These are phyloP conservation scores for Cordylochernes scorpioides DNA, from an alignment of 2,888 invertebrate species.

Conservation along the genomic window DNA sequence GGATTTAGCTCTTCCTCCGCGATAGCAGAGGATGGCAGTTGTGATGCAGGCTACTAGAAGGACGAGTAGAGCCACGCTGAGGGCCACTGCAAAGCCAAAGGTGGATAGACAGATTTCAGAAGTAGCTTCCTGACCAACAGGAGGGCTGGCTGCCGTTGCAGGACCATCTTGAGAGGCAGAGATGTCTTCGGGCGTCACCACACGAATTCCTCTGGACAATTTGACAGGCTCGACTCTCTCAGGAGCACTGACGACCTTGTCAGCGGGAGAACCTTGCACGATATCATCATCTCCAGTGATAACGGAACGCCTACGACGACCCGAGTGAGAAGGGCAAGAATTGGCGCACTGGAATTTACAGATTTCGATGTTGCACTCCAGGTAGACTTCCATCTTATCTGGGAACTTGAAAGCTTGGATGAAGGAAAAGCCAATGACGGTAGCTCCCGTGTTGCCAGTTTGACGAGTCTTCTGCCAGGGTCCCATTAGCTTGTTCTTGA, in stretches of 20 bases:
- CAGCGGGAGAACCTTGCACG: no score
- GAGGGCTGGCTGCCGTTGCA: slow-evolving; percentile 2
- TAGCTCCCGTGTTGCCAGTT: slow-evolving; percentile 41
- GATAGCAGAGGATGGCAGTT: slow-evolving; percentile 29
- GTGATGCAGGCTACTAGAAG: slow-evolving; percentile 31
- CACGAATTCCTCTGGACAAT: slow-evolving; percentile 36
- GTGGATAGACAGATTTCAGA: slow-evolving; percentile 36
- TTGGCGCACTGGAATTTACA: slow-evolving; percentile 51
- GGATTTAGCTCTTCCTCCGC: no score
- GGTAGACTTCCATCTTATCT: slow-evolving; percentile 50
- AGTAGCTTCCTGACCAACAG: slow-evolving; percentile 4
- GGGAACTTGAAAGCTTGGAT: slow-evolving; percentile 47
- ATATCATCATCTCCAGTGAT: no score
- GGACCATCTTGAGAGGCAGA: slow-evolving; percentile 16
- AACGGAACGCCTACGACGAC: neutral
- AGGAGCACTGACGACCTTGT: neutral
- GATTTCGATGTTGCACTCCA: slow-evolving; percentile 52
- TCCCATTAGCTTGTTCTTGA: slow-evolving; percentile 50
- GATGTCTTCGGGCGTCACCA: slow-evolving; percentile 40
- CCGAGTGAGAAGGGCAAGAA: slow-evolving; percentile 5
- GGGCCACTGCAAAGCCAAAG: slow-evolving; percentile 34
- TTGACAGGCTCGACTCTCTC: slow-evolving; percentile 29
- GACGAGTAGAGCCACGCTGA: slow-evolving; percentile 32
- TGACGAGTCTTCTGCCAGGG: slow-evolving; percentile 51
- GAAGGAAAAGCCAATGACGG: slow-evolving; percentile 45